These are phyloP conservation scores for Lepidurus couesii DNA, from an alignment of 1,140 invertebrate species.

Conservation along the genomic window DNA sequence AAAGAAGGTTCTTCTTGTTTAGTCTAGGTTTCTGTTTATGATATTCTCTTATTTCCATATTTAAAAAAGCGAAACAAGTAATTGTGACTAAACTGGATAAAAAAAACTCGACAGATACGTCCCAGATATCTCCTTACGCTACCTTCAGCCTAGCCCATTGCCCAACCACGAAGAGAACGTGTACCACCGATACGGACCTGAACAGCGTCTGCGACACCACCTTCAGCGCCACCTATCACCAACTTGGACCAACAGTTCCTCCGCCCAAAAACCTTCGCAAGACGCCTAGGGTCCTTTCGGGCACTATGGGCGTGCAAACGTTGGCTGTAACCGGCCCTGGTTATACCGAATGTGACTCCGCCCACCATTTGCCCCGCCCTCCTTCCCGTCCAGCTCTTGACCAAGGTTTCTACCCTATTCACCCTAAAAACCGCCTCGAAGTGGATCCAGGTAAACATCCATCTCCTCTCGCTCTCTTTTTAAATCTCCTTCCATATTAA, in stretches of 20 bases:
- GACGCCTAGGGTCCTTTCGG: neutral
- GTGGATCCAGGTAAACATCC: neutral
- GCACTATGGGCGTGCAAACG: neutral
- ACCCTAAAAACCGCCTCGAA: neutral
- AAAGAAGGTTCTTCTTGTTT: too few species aligned
- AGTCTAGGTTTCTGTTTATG: too few species aligned
- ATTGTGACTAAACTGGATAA: too few species aligned
- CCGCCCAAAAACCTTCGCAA: neutral
- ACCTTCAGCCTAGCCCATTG: neutral
- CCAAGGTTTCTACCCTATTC: slow-evolving; percentile 1
- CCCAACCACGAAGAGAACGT: neutral
- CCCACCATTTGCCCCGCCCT: neutral
- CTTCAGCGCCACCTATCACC: neutral
- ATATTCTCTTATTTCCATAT: too few species aligned
- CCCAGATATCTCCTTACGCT: neutral
- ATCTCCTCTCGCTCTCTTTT: too few species aligned
- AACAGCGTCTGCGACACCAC: neutral
- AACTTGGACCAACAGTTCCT: neutral
- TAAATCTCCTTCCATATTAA: too few species aligned
- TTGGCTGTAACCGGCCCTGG: neutral
- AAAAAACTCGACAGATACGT: neutral
- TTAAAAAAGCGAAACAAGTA: too few species aligned
- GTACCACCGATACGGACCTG: neutral
- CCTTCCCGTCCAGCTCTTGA: neutral
- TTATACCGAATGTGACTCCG: neutral